A percentile compares a stretch with the other conserved stretches of the same genome.
phyloP scores from a whole-genome alignment of 2,113 vertebrate genomes.

The Xenopus borealis region DNA sequence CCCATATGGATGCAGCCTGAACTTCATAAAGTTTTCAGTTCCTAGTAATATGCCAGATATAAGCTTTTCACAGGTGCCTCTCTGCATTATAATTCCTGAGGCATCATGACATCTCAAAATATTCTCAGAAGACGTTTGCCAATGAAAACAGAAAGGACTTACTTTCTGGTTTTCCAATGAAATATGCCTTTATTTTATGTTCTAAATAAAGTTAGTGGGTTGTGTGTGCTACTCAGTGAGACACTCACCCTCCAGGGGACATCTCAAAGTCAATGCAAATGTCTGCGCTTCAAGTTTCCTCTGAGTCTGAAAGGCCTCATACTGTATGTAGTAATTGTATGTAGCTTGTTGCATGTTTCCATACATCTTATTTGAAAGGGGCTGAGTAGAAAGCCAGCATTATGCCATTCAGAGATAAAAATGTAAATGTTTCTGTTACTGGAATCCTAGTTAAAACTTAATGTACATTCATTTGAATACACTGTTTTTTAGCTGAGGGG shows the following conservation, averaged over 20 bases:
- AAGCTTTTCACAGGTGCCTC: constrained; percentile 22
- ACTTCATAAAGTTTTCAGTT: constrained; percentile 10
- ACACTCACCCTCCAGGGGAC: neutral
- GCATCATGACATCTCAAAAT: neutral
- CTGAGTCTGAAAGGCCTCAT: too few relatives aligned
- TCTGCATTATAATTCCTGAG: neutral
- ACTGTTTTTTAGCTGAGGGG: too few relatives aligned
- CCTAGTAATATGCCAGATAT: constrained; percentile 9
- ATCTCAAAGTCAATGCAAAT: neutral
- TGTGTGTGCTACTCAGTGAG: neutral
- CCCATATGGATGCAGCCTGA: constrained; percentile 5
- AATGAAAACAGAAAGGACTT: neutral
- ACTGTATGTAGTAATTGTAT: neutral
- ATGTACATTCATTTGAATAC: too few relatives aligned
- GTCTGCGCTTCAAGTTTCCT: neutral
- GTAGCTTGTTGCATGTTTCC: neutral
- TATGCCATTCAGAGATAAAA: too few relatives aligned
- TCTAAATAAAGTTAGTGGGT: neutral
- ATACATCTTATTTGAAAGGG: neutral
- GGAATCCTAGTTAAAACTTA: too few relatives aligned
- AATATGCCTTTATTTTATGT: neutral
- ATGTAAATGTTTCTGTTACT: too few relatives aligned
- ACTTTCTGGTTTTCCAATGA: neutral
- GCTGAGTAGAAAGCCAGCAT: neutral
- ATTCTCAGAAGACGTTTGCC: neutral